These are phyloP conservation scores for Gopherus evgoodei DNA, from an alignment of 2,113 vertebrate genomes.

Conservation along the genomic window DNA sequence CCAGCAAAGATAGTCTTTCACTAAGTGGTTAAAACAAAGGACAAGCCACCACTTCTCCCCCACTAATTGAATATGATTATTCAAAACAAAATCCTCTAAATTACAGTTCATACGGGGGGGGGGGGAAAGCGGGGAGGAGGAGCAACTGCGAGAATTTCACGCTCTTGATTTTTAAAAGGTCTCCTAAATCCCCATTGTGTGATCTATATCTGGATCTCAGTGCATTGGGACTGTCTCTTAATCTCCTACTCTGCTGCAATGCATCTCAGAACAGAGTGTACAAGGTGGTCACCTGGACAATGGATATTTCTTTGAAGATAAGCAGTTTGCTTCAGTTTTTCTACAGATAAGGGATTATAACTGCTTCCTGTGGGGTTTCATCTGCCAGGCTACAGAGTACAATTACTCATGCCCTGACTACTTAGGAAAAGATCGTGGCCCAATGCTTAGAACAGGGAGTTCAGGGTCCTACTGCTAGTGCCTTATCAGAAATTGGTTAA, in stretches of 20 bases:
- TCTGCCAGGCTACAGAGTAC: neutral
- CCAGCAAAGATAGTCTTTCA: neutral
- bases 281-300: neutral
- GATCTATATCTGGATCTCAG: neutral
- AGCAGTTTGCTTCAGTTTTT: neutral
- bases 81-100: neutral
- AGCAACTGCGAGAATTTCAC: neutral
- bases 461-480: neutral
- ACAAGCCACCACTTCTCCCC: neutral
- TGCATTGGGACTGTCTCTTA: too few relatives aligned
- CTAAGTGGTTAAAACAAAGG: neutral
- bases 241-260: neutral
- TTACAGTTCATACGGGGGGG: neutral
- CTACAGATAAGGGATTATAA: neutral
- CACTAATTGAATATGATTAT: neutral
- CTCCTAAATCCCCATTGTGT: neutral
- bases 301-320: neutral
- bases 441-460: neutral
- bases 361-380: neutral
- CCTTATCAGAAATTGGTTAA: neutral
- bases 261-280: neutral
- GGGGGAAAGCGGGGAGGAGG: too few relatives aligned
- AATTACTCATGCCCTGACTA: neutral
- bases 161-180: neutral
- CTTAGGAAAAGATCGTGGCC: neutral